Evolutionary conservation across 2,888 invertebrate genomes (phyloP).

Genomic region (Drosophila merina): DNA sequence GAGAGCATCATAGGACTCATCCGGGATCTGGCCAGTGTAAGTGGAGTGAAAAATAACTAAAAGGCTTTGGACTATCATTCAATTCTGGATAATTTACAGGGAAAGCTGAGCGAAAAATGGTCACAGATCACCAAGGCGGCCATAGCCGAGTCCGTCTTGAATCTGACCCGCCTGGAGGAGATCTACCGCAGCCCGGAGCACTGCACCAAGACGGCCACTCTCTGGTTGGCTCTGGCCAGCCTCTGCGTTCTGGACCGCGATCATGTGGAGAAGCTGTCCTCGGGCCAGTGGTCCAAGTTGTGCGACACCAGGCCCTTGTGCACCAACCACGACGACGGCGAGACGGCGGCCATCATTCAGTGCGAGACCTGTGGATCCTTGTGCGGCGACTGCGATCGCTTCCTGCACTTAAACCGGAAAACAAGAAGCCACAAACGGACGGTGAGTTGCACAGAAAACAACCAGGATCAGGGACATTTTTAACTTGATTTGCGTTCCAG

Average conservation of each 20-base stretch:
- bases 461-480: background rate
- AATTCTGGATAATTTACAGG: constrained; percentile 85
- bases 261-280: constrained; percentile 92
- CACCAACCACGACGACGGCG: constrained; percentile 97
- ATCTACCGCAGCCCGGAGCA: constrained; percentile 89
- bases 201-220: constrained; percentile 92
- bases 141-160: constrained; percentile 93
- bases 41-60: constrained; percentile 59
- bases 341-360: constrained; percentile 95
- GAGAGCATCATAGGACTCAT: constrained; percentile 94
- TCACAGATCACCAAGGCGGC: constrained; percentile 93
- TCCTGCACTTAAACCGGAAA: constrained; percentile 95
- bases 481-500: constrained; percentile 40
- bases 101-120: constrained; percentile 94
- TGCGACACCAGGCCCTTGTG: constrained; percentile 90
- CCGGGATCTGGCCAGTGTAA: constrained; percentile 95
- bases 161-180: constrained; percentile 92
- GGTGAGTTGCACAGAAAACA: constrained; percentile 51
- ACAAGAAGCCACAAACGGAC: constrained; percentile 92
- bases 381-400: constrained; percentile 98
- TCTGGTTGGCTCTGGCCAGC: constrained; percentile 97
- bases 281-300: constrained; percentile 90
- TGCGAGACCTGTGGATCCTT: constrained; percentile 96
- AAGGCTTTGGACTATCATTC: too few relatives aligned
- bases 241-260: constrained; percentile 96